Conservation (phyloP, 2,888 invertebrate species). For the Tromatobia lineatoria region DNA sequence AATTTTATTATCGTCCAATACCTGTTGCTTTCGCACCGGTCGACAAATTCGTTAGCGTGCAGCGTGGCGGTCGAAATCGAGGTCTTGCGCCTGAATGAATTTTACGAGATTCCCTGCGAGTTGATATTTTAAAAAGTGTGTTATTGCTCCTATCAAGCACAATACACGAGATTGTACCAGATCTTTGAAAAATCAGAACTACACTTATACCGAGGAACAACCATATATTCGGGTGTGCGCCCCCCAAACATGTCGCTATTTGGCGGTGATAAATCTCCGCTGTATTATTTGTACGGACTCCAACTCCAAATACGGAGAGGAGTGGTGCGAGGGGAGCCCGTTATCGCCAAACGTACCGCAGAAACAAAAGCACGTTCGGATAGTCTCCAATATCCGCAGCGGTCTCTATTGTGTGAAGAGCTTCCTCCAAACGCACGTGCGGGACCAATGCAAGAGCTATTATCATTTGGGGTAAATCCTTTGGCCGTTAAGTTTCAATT, state of each 20-base stretch:
- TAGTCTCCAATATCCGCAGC: not conserved
- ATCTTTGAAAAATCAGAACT: no score
- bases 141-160: no score
- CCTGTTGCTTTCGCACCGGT: no score
- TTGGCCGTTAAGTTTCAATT: not conserved
- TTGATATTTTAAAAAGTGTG: no score
- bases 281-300: slow-evolving; percentile 40
- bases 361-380: slow-evolving; percentile 3
- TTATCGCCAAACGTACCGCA: slow-evolving; percentile 10
- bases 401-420: not conserved
- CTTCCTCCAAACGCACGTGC: slow-evolving; percentile 22
- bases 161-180: no score
- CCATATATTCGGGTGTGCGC: slow-evolving; percentile 56
- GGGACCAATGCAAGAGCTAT: slow-evolving; percentile 42
- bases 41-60: no score
- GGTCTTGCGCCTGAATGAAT: no score
- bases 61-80: no score
- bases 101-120: no score
- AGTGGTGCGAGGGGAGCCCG: slow-evolving; percentile 26
- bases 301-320: slow-evolving; percentile 32
- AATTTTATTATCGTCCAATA: no score
- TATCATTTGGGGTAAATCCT: slow-evolving; percentile 27
- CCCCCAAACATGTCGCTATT: not conserved
- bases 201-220: slow-evolving; percentile 39
- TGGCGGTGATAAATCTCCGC: slow-evolving; percentile 49